phyloP scores from a whole-genome alignment of 1,140 invertebrate genomes.

The Nasonia giraulti region DNA sequence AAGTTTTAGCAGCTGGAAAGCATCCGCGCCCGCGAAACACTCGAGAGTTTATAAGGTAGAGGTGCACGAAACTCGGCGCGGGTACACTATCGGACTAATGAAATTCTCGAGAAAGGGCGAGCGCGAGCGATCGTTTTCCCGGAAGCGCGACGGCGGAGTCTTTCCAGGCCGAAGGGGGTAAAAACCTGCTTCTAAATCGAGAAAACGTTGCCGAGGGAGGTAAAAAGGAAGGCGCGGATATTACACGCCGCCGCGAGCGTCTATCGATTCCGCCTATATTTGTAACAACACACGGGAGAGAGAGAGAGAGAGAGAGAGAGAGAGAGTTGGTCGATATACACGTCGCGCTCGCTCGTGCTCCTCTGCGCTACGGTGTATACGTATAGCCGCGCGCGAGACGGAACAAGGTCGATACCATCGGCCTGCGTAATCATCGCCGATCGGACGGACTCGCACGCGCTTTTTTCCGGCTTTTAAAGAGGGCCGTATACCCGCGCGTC shows the following conservation, averaged over 20 bases:
- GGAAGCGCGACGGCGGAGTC: not conserved
- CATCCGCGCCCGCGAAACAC: no score
- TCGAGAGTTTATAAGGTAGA: no score
- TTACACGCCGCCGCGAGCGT: not conserved
- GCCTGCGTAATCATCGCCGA: slow-evolving; percentile 11
- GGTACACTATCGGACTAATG: no score
- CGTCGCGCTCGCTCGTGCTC: not conserved
- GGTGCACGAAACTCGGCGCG: no score
- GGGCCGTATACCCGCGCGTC: not conserved
- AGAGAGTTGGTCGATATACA: slow-evolving; percentile 24
- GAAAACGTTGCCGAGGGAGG: not conserved
- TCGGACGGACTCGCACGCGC: not conserved
- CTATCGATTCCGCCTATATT: slow-evolving; percentile 47
- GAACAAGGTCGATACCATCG: slow-evolving; percentile 20
- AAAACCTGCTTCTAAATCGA: slow-evolving; percentile 20
- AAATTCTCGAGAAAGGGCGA: not conserved
- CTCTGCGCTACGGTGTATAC: not conserved
- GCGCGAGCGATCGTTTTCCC: not conserved
- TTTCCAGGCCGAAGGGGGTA: not conserved
- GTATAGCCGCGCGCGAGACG: not conserved
- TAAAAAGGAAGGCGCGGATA: not conserved
- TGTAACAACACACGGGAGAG: slow-evolving; percentile 2
- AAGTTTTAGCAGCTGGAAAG: no score
- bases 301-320: not conserved
- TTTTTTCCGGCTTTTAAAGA: not conserved